Evolutionary conservation across 2,113 vertebrate species (phyloP).

Genomic region (Brachyhypopomus gauderio): DNA sequence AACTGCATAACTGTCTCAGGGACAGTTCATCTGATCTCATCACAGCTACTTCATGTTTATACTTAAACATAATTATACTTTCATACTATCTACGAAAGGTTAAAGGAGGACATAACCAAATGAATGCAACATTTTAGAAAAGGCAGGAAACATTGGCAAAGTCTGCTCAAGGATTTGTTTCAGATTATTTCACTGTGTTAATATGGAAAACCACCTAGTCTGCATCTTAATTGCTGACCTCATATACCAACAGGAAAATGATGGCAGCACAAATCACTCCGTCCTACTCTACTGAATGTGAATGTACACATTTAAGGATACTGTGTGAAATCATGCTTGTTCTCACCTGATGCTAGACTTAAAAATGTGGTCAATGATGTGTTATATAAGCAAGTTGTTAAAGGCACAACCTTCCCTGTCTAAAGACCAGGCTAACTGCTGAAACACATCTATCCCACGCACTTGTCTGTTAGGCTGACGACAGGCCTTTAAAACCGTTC

Average conservation of each 20-base stretch:
- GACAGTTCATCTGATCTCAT: conserved; percentile 32
- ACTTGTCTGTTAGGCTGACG: neutral
- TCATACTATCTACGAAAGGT: neutral
- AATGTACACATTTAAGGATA: conserved; percentile 15
- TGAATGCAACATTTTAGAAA: neutral
- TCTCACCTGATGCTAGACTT: neutral
- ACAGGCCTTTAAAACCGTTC: neutral
- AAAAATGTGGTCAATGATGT: conserved; percentile 11
- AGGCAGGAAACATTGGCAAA: neutral
- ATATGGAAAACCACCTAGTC: neutral
- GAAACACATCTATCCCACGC: neutral
- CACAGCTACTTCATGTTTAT: conserved; percentile 30
- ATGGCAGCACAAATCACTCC: conserved; percentile 6
- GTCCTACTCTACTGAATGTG: neutral
- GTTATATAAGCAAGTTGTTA: conserved; percentile 37
- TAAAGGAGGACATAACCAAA: neutral
- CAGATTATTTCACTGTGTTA: neutral
- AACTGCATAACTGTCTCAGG: conserved; percentile 43
- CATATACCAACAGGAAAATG: neutral
- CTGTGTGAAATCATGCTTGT: conserved; percentile 30
- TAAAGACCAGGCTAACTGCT: neutral
- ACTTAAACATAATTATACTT: neutral
- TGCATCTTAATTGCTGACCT: neutral
- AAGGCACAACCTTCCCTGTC: conserved; percentile 31
- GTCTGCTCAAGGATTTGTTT: neutral